These are phyloP conservation scores for Watsonalla cultraria DNA, from an alignment of 2,888 invertebrate genomes.

Conservation along the genomic window DNA sequence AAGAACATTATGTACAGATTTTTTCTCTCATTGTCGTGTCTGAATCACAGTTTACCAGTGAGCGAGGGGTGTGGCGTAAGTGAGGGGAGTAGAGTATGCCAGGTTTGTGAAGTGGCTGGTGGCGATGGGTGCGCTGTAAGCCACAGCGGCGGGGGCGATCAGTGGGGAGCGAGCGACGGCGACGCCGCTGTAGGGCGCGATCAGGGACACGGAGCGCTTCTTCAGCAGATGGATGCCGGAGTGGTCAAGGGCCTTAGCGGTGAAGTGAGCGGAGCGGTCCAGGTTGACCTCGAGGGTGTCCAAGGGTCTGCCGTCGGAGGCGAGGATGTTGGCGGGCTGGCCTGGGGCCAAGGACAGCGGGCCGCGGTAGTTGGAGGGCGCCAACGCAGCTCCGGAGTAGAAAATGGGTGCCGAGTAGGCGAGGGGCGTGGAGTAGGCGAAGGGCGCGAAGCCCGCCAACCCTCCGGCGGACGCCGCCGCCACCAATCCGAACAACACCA, in stretches of 20 bases:
- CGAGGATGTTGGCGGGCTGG: slow-evolving; percentile 64
- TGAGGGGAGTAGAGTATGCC: background rate
- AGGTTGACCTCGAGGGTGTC: slow-evolving; percentile 68
- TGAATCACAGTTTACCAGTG: background rate
- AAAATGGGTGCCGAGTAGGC: slow-evolving; percentile 33
- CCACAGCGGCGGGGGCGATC: slow-evolving; percentile 21
- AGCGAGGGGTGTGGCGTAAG: slow-evolving; percentile 22
- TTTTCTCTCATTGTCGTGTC: too few species aligned
- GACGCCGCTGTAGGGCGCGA: slow-evolving; percentile 22
- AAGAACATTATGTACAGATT: too few species aligned
- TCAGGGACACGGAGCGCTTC: slow-evolving; percentile 43
- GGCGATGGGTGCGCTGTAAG: slow-evolving; percentile 23
- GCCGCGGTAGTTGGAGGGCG: slow-evolving; percentile 53
- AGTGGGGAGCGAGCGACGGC: slow-evolving; percentile 28
- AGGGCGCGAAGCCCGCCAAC: slow-evolving; percentile 13
- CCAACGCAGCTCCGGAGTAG: background rate
- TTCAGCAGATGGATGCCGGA: slow-evolving; percentile 49
- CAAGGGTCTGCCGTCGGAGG: slow-evolving; percentile 64
- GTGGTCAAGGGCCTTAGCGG: slow-evolving; percentile 51
- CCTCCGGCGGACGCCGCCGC: slow-evolving; percentile 72
- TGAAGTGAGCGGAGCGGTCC: slow-evolving; percentile 63
- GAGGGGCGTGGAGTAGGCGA: slow-evolving; percentile 23
- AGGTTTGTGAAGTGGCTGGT: slow-evolving; percentile 1
- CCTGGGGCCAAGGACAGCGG: slow-evolving; percentile 68
- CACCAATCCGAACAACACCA: slow-evolving; percentile 81